A percentile compares a stretch with the other conserved stretches of the same genome.
phyloP scores from a whole-genome alignment of 2,797 vertebrate genomes.

The Macropodus opercularis region DNA sequence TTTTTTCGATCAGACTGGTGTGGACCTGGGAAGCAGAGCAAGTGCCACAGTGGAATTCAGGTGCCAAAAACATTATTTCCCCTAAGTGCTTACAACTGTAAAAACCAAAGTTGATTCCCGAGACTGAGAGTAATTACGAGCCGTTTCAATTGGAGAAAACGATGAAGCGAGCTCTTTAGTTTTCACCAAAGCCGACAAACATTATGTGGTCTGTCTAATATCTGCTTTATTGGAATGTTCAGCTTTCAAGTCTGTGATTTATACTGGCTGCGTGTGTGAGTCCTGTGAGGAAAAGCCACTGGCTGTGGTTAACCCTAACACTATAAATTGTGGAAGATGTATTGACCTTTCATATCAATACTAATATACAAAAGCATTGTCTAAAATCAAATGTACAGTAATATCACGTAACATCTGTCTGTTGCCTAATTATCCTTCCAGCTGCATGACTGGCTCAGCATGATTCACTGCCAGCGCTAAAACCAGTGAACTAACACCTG shows the following conservation, averaged over 20 bases:
- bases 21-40: slow-evolving; percentile 58
- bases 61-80: slow-evolving; percentile 80
- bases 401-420: slow-evolving; percentile 22
- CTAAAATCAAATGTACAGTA: slow-evolving; percentile 34
- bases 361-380: slow-evolving; percentile 44
- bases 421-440: slow-evolving; percentile 11
- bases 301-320: slow-evolving; percentile 50
- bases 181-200: slow-evolving; percentile 43
- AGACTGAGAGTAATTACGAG: slow-evolving; percentile 75
- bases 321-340: slow-evolving; percentile 46
- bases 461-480: slow-evolving; percentile 4
- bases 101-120: slow-evolving; percentile 71
- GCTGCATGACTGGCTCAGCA: neutral
- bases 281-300: slow-evolving; percentile 55
- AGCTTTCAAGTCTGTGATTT: slow-evolving; percentile 61
- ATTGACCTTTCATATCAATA: slow-evolving; percentile 43
- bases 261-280: slow-evolving; percentile 51
- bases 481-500: neutral
- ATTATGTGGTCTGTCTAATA: slow-evolving; percentile 64
- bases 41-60: slow-evolving; percentile 63
- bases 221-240: slow-evolving; percentile 66
- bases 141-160: slow-evolving; percentile 60
- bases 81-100: slow-evolving; percentile 80
- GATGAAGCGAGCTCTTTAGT: slow-evolving; percentile 39
- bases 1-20: slow-evolving; percentile 76